Percentiles rank a stretch among this genome's conserved stretches.
Evolutionary conservation across 2,888 invertebrate species (phyloP).

Genomic region (Priocnemis perturbator): DNA sequence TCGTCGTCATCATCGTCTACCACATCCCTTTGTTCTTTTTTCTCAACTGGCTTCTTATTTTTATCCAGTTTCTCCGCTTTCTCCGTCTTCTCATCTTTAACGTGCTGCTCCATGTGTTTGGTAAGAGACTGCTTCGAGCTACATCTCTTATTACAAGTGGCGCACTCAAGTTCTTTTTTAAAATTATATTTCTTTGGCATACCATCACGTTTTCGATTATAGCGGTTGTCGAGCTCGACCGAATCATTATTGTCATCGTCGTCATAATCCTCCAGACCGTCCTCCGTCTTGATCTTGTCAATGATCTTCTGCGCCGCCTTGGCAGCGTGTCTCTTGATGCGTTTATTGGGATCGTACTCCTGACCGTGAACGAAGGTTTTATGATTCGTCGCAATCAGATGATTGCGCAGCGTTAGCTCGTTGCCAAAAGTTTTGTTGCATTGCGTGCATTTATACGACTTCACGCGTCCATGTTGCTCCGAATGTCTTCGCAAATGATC

Average conservation of each 20-base stretch:
- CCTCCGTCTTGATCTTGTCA: slow-evolving; percentile 71
- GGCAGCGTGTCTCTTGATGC: slow-evolving; percentile 71
- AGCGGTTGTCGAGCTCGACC: slow-evolving; percentile 37
- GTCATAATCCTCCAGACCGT: slow-evolving; percentile 62
- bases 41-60: slow-evolving; percentile 35
- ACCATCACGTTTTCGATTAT: slow-evolving; percentile 35
- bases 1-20: slow-evolving; percentile 59
- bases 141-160: slow-evolving; percentile 66
- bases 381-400: slow-evolving; percentile 71
- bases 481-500: slow-evolving; percentile 64
- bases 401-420: slow-evolving; percentile 71
- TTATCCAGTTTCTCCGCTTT: slow-evolving; percentile 37
- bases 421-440: slow-evolving; percentile 70
- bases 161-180: slow-evolving; percentile 64
- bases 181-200: slow-evolving; percentile 43
- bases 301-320: slow-evolving; percentile 72
- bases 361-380: slow-evolving; percentile 68
- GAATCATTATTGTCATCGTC: slow-evolving; percentile 48
- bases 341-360: slow-evolving; percentile 71
- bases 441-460: slow-evolving; percentile 67
- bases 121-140: slow-evolving; percentile 66
- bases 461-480: slow-evolving; percentile 60
- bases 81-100: slow-evolving; percentile 60
- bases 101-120: slow-evolving; percentile 70
- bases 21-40: slow-evolving; percentile 40